Evolutionary conservation across 2,797 vertebrate genomes (phyloP).

Genomic region (Xerus rutilus): DNA sequence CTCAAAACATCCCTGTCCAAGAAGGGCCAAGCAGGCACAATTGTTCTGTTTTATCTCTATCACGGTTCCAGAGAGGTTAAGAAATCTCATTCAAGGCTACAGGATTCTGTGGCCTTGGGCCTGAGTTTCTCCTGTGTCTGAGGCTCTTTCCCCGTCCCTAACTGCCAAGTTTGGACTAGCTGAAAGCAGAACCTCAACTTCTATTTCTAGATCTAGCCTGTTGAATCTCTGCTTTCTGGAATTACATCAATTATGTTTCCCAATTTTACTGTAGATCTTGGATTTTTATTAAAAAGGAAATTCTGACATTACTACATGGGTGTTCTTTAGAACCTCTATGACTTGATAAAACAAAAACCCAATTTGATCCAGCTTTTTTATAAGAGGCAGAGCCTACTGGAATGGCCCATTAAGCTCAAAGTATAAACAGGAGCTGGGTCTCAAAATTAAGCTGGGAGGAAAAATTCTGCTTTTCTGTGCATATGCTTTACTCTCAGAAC

Average conservation of each 20-base stretch:
- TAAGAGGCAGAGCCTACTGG: neutral
- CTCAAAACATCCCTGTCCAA: neutral
- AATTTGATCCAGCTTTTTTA: neutral
- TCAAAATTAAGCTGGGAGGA: conserved; percentile 19
- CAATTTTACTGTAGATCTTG: neutral
- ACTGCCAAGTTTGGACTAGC: neutral
- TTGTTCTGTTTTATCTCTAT: neutral
- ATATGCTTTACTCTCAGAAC: conserved; percentile 11
- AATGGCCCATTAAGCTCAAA: neutral
- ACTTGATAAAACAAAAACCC: neutral
- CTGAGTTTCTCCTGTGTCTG: neutral
- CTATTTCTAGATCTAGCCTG: neutral
- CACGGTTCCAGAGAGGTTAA: neutral
- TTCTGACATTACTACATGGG: neutral
- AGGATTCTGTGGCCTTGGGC: neutral
- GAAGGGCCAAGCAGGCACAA: neutral
- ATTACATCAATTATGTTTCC: neutral
- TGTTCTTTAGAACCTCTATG: neutral
- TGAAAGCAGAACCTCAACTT: conserved; percentile 14
- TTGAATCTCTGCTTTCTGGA: conserved; percentile 34
- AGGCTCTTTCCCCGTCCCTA: neutral
- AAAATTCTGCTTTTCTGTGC: neutral
- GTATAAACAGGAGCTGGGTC: neutral
- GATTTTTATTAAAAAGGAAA: conserved; percentile 39
- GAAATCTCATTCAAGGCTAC: neutral